A percentile compares a stretch with the other conserved stretches of the same genome.
These are phyloP conservation scores for Ochropleura leucogaster DNA, from an alignment of 2,888 invertebrate genomes.

Conservation along the genomic window DNA sequence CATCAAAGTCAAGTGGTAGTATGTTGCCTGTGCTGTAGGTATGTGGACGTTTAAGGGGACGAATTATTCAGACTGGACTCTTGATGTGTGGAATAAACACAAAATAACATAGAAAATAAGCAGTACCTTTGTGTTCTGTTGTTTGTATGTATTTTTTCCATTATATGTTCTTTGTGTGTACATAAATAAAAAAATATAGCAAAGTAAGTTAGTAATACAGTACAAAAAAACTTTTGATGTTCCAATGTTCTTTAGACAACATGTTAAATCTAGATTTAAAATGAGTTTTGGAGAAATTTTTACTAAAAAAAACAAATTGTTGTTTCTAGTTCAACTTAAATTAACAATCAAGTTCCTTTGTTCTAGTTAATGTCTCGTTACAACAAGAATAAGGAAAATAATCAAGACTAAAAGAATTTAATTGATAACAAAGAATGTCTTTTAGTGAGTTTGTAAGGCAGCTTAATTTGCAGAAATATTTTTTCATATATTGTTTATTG, in stretches of 20 bases:
- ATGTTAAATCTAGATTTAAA: background rate
- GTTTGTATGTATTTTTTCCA: too few relatives aligned
- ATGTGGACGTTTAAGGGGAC: background rate
- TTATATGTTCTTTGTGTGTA: too few relatives aligned
- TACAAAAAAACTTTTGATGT: conserved; percentile 1
- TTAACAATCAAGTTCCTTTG: conserved; percentile 38
- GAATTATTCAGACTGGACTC: background rate
- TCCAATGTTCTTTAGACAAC: conserved; percentile 2
- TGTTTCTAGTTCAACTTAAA: conserved; percentile 42
- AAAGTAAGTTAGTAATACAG: background rate
- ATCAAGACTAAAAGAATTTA: conserved; percentile 83
- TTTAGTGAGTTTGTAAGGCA: conserved; percentile 31
- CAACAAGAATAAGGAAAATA: conserved; percentile 76
- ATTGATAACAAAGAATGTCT: conserved; percentile 85
- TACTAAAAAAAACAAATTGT: background rate
- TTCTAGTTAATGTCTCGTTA: conserved; percentile 43
- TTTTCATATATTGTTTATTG: too few relatives aligned
- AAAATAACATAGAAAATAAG: background rate
- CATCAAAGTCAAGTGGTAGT: background rate
- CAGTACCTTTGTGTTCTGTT: too few relatives aligned
- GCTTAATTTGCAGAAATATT: too few relatives aligned
- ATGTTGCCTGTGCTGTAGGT: background rate
- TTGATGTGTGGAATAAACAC: background rate
- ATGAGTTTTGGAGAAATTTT: conserved; percentile 7
- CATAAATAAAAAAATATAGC: background rate